Evolutionary conservation across 2,888 invertebrate species (phyloP).

Genomic region (Physocephala rufipes): DNA sequence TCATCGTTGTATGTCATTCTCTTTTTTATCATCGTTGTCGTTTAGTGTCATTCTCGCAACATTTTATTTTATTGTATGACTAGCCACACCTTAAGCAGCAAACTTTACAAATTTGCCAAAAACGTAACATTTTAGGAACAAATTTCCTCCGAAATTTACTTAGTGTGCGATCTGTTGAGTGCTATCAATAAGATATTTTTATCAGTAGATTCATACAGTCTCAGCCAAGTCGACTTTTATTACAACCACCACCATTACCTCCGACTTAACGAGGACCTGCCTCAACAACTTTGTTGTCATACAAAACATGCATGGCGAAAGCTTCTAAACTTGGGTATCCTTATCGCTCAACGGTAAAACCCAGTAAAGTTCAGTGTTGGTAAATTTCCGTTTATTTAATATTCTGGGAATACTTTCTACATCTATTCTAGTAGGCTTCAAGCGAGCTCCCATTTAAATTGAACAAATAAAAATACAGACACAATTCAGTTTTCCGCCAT

Average conservation of each 20-base stretch:
- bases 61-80: constrained; percentile 25
- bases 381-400: background rate
- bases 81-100: constrained; percentile 27
- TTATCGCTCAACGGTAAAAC: background rate
- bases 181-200: no score
- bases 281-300: no score
- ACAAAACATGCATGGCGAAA: no score
- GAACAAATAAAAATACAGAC: constrained; percentile 9
- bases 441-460: background rate
- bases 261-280: background rate
- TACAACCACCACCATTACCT: background rate
- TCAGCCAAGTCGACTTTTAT: no score
- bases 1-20: no score
- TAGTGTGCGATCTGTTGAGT: background rate
- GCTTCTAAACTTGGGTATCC: no score
- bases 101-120: constrained; percentile 13
- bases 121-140: background rate
- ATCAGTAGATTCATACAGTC: no score
- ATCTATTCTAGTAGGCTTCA: background rate
- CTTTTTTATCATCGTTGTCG: background rate
- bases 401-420: background rate
- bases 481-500: background rate
- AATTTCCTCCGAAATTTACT: background rate
- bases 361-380: background rate
- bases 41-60: background rate